Conservation (phyloP, 2,113 vertebrate species). For the Halichoerus grypus region DNA sequence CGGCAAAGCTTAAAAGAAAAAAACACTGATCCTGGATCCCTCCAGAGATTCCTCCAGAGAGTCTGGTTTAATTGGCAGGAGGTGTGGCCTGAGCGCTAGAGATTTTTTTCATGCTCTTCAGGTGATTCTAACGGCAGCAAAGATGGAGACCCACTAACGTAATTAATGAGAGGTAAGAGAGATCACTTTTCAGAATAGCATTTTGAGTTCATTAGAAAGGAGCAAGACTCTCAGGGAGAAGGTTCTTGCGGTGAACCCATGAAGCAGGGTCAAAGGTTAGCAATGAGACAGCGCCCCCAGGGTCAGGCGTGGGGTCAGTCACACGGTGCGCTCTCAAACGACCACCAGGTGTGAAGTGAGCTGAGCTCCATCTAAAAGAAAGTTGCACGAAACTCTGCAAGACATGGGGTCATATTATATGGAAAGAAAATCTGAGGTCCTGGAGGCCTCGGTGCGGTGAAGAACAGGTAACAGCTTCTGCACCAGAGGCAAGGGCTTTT, state of each 20-base stretch:
- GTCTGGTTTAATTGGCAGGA: slow-evolving; percentile 10
- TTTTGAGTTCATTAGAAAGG: not conserved
- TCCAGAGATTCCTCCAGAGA: not conserved
- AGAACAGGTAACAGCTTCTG: not conserved
- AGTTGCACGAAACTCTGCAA: not conserved
- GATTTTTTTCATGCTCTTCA: not conserved
- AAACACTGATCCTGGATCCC: not conserved
- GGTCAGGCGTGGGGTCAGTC: not conserved
- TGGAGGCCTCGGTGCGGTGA: not conserved
- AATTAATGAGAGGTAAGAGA: not conserved
- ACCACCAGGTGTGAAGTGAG: not conserved
- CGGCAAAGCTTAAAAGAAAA: not conserved
- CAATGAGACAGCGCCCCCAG: not conserved
- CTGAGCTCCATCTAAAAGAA: not conserved
- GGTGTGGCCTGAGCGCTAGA: not conserved
- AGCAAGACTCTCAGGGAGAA: not conserved
- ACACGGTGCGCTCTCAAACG: not conserved
- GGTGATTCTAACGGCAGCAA: slow-evolving; percentile 2
- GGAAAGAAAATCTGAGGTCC: not conserved
- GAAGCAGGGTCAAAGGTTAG: not conserved
- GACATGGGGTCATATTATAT: not conserved
- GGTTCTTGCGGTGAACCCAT: not conserved
- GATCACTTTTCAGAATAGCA: not conserved
- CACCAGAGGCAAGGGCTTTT: not conserved
- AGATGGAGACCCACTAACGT: not conserved